phyloP scores from a whole-genome alignment of 2,797 vertebrate genomes.

The Gadopsis bispinosus region DNA sequence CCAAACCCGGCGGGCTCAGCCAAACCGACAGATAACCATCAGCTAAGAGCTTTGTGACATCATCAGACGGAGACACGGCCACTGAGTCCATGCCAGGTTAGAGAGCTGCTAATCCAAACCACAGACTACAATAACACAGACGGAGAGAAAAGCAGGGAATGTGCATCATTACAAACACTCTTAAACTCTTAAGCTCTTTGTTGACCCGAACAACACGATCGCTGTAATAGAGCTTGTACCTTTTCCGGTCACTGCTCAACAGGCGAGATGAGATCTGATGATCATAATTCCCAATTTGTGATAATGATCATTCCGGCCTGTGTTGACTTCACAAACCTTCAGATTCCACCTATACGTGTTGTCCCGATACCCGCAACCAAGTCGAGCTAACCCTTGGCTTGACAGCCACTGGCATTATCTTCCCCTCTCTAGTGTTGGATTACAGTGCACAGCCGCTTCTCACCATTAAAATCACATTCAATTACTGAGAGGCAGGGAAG shows the following conservation, averaged over 20 bases:
- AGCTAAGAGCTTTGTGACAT: conserved; percentile 85
- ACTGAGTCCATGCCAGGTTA: conserved; percentile 74
- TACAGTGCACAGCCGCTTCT: conserved; percentile 71
- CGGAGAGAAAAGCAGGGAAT: conserved; percentile 74
- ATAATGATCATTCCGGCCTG: background rate
- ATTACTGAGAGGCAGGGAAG: conserved; percentile 75
- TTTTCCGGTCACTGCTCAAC: conserved; percentile 33
- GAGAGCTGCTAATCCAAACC: conserved; percentile 78
- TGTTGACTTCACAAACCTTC: conserved; percentile 9
- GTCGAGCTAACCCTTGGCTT: conserved; percentile 31
- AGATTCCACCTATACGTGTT: background rate
- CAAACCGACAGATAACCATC: conserved; percentile 82
- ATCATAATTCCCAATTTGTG: background rate
- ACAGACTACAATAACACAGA: conserved; percentile 73
- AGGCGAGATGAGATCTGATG: conserved; percentile 5
- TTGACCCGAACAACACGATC: conserved; percentile 65
- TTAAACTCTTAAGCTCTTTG: conserved; percentile 74
- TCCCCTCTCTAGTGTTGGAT: conserved; percentile 71
- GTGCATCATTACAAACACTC: conserved; percentile 79
- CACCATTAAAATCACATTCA: conserved; percentile 82
- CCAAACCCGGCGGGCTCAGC: conserved; percentile 61
- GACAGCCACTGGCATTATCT: conserved; percentile 60
- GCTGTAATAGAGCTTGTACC: conserved; percentile 44
- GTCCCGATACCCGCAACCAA: conserved; percentile 26
- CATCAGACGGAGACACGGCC: conserved; percentile 81